Conservation (phyloP, 2,888 invertebrate species). For the Folsomia candida region DNA sequence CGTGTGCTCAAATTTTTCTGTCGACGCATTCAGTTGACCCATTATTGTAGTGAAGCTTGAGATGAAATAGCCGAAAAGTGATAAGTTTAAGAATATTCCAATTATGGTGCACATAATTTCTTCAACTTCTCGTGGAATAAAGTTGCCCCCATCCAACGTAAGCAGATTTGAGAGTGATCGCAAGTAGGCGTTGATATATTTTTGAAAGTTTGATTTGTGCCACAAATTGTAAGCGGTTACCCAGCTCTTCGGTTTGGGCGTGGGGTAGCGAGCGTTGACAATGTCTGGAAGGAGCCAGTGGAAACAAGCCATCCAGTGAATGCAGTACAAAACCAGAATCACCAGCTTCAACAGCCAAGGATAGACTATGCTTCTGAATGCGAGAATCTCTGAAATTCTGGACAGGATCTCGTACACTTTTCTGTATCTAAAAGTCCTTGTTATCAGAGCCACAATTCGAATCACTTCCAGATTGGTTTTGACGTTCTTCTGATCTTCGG, state of each 20-base stretch:
- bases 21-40: slow-evolving; percentile 1
- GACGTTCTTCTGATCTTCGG: not conserved
- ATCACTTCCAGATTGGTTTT: slow-evolving; percentile 9
- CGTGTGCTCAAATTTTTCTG: slow-evolving; percentile 16
- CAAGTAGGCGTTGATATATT: slow-evolving; percentile 35
- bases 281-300: slow-evolving; percentile 26
- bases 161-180: slow-evolving; percentile 31
- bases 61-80: slow-evolving; percentile 24
- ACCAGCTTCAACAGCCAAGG: slow-evolving; percentile 10
- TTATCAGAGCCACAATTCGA: not conserved
- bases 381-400: not conserved
- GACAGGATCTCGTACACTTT: slow-evolving; percentile 8
- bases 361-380: not conserved
- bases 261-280: slow-evolving; percentile 1
- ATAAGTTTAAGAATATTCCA: slow-evolving; percentile 25
- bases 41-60: slow-evolving; percentile 31
- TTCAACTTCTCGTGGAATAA: slow-evolving; percentile 21
- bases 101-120: slow-evolving; percentile 32
- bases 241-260: slow-evolving; percentile 27
- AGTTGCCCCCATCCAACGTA: slow-evolving; percentile 25
- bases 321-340: slow-evolving; percentile 4
- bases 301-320: slow-evolving; percentile 32
- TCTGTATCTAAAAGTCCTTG: slow-evolving; percentile 11
- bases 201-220: slow-evolving; percentile 10
- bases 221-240: slow-evolving; percentile 30